Percentiles rank a stretch among this genome's conserved stretches.
Evolutionary conservation across 2,113 vertebrate species (phyloP).

Genomic region (Buteo buteo): DNA sequence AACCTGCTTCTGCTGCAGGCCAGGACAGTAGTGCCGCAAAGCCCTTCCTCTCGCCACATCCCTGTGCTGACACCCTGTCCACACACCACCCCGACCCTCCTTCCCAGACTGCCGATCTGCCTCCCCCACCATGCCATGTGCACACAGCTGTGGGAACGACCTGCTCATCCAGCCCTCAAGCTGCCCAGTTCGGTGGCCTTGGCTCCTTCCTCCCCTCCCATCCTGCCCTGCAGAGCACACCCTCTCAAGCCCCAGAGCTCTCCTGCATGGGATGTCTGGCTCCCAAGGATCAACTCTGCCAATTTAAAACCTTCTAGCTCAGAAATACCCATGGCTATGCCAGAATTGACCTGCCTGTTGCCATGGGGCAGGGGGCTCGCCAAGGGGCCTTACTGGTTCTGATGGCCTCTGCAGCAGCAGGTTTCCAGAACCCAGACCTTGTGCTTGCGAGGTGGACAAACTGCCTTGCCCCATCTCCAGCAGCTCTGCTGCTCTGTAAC

Average conservation of each 20-base stretch:
- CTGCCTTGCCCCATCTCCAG: not conserved
- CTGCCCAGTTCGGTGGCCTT: not conserved
- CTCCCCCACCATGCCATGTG: rapidly evolving
- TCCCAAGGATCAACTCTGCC: not conserved
- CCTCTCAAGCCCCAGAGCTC: not conserved
- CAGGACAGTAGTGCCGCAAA: not conserved
- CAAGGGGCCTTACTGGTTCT: not conserved
- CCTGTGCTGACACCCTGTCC: not conserved
- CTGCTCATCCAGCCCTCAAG: not conserved
- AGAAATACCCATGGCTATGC: not conserved
- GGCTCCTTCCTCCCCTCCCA: not conserved
- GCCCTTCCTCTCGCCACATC: not conserved
- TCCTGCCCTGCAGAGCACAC: not conserved
- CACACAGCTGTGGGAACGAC: not conserved
- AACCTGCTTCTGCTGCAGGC: not conserved
- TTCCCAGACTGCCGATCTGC: not conserved
- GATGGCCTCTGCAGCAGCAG: not conserved
- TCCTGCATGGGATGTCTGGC: not conserved
- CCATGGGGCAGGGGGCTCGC: not conserved
- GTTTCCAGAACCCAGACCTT: not conserved
- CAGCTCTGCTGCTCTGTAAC: not conserved
- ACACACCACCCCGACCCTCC: not conserved
- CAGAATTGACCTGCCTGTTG: not conserved
- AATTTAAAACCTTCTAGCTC: not conserved
- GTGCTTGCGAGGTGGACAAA: not conserved